These are phyloP conservation scores for Plectropomus leopardus DNA, from an alignment of 2,113 vertebrate genomes.

Conservation along the genomic window DNA sequence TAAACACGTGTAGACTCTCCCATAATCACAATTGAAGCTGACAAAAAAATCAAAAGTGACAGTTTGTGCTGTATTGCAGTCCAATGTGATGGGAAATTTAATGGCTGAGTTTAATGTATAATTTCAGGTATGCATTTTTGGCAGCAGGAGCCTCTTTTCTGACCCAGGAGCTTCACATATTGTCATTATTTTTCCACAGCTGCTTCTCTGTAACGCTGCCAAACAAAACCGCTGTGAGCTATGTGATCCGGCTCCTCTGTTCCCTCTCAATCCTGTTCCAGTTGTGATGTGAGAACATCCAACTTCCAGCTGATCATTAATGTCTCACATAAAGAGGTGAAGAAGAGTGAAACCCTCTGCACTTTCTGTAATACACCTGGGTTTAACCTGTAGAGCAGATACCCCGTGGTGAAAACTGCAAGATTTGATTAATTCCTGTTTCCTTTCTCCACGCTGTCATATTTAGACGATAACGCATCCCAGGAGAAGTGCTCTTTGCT, in stretches of 20 bases:
- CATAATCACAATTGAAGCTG: background rate
- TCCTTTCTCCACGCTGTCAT: constrained; percentile 60
- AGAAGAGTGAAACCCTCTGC: background rate
- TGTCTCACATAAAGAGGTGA: constrained; percentile 30
- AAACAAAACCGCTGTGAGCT: constrained; percentile 40
- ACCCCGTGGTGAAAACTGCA: background rate
- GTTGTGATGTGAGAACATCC: constrained; percentile 20
- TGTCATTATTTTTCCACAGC: constrained; percentile 5
- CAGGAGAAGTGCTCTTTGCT: constrained; percentile 61
- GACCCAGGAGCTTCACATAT: background rate
- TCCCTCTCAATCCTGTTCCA: constrained; percentile 34
- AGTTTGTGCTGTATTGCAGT: background rate
- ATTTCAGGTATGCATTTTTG: constrained; percentile 22
- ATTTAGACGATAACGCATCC: constrained; percentile 67
- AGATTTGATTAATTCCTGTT: constrained; percentile 60
- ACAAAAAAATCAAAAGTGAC: background rate
- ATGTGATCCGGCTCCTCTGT: constrained; percentile 34
- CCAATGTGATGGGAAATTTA: background rate
- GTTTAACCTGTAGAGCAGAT: constrained; percentile 31
- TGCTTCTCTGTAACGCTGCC: constrained; percentile 6
- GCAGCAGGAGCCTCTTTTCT: background rate
- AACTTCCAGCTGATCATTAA: constrained; percentile 33
- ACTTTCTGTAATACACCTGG: constrained; percentile 28
- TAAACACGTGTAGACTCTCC: no score
- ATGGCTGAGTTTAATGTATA: background rate